Base-by-base conservation (phyloP, 2,888 invertebrate genomes). In the Pammene aurita region DNA sequence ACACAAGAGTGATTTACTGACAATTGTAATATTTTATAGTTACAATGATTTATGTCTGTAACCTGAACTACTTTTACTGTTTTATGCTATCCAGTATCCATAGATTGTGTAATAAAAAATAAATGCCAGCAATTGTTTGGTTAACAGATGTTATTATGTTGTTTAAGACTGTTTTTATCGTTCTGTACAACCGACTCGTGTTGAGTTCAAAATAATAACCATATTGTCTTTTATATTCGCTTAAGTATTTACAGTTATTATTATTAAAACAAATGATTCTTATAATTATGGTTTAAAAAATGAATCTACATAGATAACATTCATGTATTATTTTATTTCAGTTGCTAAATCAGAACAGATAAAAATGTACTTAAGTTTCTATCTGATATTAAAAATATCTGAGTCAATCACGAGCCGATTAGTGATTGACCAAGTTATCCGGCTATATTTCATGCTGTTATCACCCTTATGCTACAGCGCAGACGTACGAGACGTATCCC, bases 1-100 rank as follows among this genome's bases (percentile, higher is more conserved):
- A 55, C 44, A 63, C 54, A 44, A 54, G 54, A 63, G 54, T 63
- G 63, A 63, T 63, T 63, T 63, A 63, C 63, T 55, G 63, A 55
- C 54, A 63, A 63, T 63, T 54, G 54, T 54, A 11, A 44, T 63
- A 42, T 54, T 55, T 44, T 54, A 63, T 63, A 34, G 54, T 54
- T 34, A 35, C 34, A 35, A 54, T 63, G 63, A 63, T 63, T 63
- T 63, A 63, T 55, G 18, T 6, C 14, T 42, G 44, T 34, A 54
- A 63, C 54, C 44, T 54, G 16, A 34, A 55, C 54, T 55, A 44
- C 34, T 63, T 63, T 54, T 63, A 55, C 42, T 52, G 52, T 54
- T 62, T 52, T 50, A 52, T 41, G 14, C 34, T 52, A 54, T 42
- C 18, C 44, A 44, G 44, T 42, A 7, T 46, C 26, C 14, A 11